Conservation (phyloP, 2,797 vertebrate species). For the Alauda arvensis region DNA sequence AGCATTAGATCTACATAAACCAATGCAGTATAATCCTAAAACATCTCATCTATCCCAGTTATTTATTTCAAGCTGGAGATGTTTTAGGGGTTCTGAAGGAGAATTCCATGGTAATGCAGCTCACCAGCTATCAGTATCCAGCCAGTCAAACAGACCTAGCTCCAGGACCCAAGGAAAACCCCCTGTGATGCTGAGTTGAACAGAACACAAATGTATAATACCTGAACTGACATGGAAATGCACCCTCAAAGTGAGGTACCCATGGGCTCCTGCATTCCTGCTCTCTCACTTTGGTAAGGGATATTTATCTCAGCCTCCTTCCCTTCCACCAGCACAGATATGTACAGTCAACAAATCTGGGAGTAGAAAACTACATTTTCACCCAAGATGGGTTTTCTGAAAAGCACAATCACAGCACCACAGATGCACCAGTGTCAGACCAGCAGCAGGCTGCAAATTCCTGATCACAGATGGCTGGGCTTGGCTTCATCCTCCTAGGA, state of each 20-base stretch:
- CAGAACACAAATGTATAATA: background rate
- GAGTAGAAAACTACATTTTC: background rate
- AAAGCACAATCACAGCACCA: background rate
- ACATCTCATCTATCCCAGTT: background rate
- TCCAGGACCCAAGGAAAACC: background rate
- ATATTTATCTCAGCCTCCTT: background rate
- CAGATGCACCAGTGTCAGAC: background rate
- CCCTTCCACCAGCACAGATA: background rate
- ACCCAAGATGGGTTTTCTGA: background rate
- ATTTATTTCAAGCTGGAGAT: background rate
- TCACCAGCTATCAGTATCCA: background rate
- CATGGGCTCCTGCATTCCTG: background rate
- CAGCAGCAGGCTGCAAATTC: background rate
- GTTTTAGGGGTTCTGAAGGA: background rate
- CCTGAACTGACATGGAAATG: background rate
- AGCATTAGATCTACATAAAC: background rate
- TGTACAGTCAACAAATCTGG: background rate
- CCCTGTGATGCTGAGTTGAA: fast-evolving
- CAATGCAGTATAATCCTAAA: background rate
- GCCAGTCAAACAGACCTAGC: background rate
- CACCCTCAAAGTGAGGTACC: background rate
- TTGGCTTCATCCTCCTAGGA: background rate
- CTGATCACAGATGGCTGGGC: background rate
- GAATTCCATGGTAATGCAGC: background rate
- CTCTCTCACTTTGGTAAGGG: background rate